Percentiles rank a stretch among this genome's conserved stretches.
Conservation (phyloP, 2,113 vertebrate genomes). For the Poeciliopsis retropinna region DNA sequence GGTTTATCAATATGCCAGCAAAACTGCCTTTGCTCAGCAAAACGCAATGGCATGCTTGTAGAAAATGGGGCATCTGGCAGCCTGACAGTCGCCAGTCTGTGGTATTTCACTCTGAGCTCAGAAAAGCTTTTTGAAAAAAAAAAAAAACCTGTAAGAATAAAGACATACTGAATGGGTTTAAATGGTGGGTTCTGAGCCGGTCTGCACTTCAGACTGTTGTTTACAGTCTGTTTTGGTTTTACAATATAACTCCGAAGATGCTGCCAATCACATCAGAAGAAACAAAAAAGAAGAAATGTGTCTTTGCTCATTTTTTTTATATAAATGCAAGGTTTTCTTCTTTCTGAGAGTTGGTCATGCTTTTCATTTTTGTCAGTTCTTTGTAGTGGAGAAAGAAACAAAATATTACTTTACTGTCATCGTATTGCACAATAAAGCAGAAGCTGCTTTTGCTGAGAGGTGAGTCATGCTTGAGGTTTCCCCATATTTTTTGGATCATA, state of each 20-base stretch:
- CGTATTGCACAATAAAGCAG: conserved; percentile 69
- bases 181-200: conserved; percentile 74
- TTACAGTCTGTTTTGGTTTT: conserved; percentile 76
- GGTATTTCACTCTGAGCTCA: conserved; percentile 67
- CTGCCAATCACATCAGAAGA: conserved; percentile 71
- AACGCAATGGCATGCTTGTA: conserved; percentile 73
- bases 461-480: conserved; percentile 80
- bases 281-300: conserved; percentile 19
- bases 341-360: conserved; percentile 61
- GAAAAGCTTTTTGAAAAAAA: conserved; percentile 18
- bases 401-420: conserved; percentile 55
- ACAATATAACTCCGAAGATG: conserved; percentile 57
- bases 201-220: conserved; percentile 79
- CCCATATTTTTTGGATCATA: conserved; percentile 73
- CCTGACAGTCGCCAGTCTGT: conserved; percentile 77
- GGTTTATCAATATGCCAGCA: conserved; percentile 75
- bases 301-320: conserved; percentile 39
- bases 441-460: conserved; percentile 75
- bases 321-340: conserved; percentile 37
- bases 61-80: conserved; percentile 75
- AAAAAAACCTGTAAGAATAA: conserved; percentile 47
- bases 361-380: conserved; percentile 67
- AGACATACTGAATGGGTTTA: conserved; percentile 63
- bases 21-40: conserved; percentile 77
- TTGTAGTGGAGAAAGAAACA: conserved; percentile 55